Conservation (phyloP, 2,888 invertebrate species). For the Nineta flava region DNA sequence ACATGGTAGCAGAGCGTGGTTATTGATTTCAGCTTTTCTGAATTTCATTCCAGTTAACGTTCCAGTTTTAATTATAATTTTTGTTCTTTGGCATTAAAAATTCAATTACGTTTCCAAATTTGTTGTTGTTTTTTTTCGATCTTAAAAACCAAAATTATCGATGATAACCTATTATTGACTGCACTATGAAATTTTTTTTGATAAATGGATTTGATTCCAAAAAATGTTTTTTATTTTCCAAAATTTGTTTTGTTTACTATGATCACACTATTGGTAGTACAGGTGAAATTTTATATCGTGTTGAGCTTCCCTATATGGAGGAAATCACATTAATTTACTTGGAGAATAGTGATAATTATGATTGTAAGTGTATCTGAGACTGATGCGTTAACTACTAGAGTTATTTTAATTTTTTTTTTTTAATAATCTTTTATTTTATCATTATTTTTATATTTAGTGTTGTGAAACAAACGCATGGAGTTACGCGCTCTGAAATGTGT, state of each 20-base stretch:
- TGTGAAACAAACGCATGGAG: conserved; percentile 4
- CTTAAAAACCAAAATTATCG: too few species aligned
- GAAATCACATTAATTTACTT: conserved; percentile 87
- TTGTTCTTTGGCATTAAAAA: too few species aligned
- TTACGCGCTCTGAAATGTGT: not conserved
- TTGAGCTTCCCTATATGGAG: conserved; percentile 87
- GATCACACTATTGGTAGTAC: conserved; percentile 24
- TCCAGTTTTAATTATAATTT: too few species aligned
- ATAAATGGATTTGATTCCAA: too few species aligned
- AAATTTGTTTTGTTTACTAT: not conserved
- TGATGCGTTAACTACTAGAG: not conserved
- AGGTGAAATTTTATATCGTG: conserved; percentile 85
- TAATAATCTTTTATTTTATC: conserved; percentile 19
- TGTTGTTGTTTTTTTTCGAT: too few species aligned
- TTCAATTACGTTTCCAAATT: too few species aligned
- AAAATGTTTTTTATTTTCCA: too few species aligned
- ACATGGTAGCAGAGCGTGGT: too few species aligned
- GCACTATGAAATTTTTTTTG: too few species aligned
- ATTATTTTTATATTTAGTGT: not conserved
- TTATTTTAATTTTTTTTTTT: conserved; percentile 7
- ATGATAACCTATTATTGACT: too few species aligned
- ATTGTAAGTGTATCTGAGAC: conserved; percentile 23
- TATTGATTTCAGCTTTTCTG: too few species aligned
- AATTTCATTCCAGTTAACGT: too few species aligned
- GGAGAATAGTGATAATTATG: conserved; percentile 58